These are phyloP conservation scores for Acrocephalus arundinaceus DNA, from an alignment of 2,113 vertebrate genomes.

Conservation along the genomic window DNA sequence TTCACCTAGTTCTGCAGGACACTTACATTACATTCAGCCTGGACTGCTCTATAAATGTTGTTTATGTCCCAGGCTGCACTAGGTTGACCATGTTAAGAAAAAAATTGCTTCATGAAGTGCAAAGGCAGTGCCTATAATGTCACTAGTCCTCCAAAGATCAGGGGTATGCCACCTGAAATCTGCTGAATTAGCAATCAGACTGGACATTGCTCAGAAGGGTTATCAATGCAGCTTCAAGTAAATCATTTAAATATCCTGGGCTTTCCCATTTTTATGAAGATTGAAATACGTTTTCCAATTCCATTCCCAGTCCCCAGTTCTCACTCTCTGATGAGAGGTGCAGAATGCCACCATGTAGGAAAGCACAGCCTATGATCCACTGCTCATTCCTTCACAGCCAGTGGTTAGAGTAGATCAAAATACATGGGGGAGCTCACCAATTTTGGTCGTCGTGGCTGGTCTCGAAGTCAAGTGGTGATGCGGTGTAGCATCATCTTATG, in stretches of 20 bases:
- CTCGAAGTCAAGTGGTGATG: slow-evolving; percentile 75
- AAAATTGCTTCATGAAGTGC: not conserved
- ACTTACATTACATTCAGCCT: not conserved
- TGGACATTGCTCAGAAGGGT: not conserved
- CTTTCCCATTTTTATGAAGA: not conserved
- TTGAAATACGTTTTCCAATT: not conserved
- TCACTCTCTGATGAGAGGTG: slow-evolving; percentile 9
- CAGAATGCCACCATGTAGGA: not conserved
- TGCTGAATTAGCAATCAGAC: slow-evolving; percentile 16
- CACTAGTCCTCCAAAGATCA: not conserved
- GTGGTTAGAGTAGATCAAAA: slow-evolving; percentile 64
- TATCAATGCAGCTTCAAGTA: slow-evolving; percentile 20
- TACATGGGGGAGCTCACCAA: slow-evolving; percentile 68
- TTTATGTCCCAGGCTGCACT: not conserved
- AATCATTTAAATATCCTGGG: not conserved
- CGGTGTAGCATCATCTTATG: slow-evolving; percentile 76
- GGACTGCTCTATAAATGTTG: not conserved
- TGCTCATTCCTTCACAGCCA: slow-evolving; percentile 42
- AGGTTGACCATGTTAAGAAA: not conserved
- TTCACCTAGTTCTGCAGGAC: not conserved
- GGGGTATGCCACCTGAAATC: not conserved
- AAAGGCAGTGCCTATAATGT: not conserved
- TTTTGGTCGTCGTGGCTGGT: slow-evolving; percentile 73
- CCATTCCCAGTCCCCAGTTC: not conserved
- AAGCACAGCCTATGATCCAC: not conserved